Conservation (phyloP, 2,888 invertebrate genomes). For the Pimpla rufipes region DNA sequence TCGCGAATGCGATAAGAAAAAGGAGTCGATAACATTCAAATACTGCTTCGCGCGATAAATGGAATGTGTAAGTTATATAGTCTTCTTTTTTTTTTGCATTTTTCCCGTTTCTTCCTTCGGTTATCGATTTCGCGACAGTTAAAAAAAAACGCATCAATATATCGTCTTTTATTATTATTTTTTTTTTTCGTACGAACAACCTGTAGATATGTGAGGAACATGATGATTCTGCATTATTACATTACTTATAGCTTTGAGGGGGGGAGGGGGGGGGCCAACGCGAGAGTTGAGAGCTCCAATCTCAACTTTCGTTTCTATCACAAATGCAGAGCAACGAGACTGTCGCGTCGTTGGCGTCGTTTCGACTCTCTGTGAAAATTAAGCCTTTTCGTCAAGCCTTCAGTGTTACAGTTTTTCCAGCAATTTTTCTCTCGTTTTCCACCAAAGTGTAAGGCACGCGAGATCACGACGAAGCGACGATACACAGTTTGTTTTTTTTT, state of each 20-base stretch:
- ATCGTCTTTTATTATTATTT: conserved; percentile 4
- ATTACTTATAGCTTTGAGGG: conserved; percentile 14
- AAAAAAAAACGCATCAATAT: conserved; percentile 17
- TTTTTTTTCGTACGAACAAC: conserved; percentile 46
- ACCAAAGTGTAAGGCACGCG: conserved; percentile 51
- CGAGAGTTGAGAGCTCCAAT: conserved; percentile 29
- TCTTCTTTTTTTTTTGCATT: too few species aligned
- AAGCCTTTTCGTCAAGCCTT: conserved; percentile 29
- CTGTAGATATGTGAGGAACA: conserved; percentile 62
- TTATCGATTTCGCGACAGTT: not conserved
- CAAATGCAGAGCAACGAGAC: conserved; percentile 52
- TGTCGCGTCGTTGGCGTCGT: conserved; percentile 22
- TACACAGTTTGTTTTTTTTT: too few species aligned
- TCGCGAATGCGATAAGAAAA: conserved; percentile 28
- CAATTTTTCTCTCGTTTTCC: conserved; percentile 5
- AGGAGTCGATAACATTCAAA: conserved; percentile 39
- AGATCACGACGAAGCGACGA: conserved; percentile 63
- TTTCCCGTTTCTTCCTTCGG: not conserved
- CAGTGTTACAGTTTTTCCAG: not conserved
- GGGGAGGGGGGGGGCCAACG: not conserved
- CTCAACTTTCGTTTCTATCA: conserved; percentile 56
- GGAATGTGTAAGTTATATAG: conserved; percentile 54
- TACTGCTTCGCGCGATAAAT: conserved; percentile 53
- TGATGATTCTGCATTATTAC: conserved; percentile 60
- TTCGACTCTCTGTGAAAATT: conserved; percentile 6